Base-by-base conservation (phyloP, 2,797 vertebrate genomes). In the Hypotaenidia okinawae region DNA sequence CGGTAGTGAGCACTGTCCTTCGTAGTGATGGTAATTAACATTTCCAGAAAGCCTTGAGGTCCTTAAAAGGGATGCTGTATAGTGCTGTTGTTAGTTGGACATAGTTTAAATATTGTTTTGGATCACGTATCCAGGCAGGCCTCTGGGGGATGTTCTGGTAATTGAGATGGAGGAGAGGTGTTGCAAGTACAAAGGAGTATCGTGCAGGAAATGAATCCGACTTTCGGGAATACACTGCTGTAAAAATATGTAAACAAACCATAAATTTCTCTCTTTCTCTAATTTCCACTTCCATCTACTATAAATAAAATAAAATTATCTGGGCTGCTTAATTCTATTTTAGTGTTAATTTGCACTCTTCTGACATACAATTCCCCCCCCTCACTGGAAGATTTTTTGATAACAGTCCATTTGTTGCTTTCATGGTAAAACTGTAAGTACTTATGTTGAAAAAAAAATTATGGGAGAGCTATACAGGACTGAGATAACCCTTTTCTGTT, bases 11-110 rank as follows among this genome's bases (percentile, higher is more conserved):
- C n/a, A 0, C 41, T 1, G 25, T 5, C 84, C 59, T 45, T 5
- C 68, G 1, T 1, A 0, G 10, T 1, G 8, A 0, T 0, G 11
- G 59, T 10, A 9, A 17, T 23, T 22, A 30, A 6, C n/a, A 0
- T 3, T 17, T 23, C 47, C 74, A 32, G 66, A 58, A 30, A 51
- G 22, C 6, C 41, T 28, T 25, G 25, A 23, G 32, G 27, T 21
- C 19, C 27, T 49, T 17, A 3, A 18, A 11, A 15, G 52, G 24
- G 6, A 4, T 18, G 30, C 32, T 22, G 5, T 19, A 13, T 45
- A 27, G 24, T 10, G 72, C 13, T 51, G 47, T 41, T 84, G 67
- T 55, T 86, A 7, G 33, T 30, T 35, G 67, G 59, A 25, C 25
- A 16, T 9, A 17, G 55, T n/a, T 66, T 27, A 67, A 59, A 16